A percentile compares a stretch with the other conserved stretches of the same genome.
phyloP scores from a whole-genome alignment of 2,888 invertebrate species.

The Macroteleia sp. region DNA sequence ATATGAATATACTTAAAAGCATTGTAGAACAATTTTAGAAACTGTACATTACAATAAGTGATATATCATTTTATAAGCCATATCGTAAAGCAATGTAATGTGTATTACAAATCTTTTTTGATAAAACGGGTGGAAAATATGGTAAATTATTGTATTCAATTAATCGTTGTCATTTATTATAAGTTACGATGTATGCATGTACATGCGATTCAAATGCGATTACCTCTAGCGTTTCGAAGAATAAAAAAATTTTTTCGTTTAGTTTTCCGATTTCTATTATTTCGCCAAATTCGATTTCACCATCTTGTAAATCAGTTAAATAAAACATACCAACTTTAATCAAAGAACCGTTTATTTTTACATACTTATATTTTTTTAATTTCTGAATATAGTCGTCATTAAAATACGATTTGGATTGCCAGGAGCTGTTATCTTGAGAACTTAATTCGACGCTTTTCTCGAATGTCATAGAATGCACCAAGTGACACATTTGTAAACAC shows the following conservation, averaged over 20 bases:
- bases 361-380: not conserved
- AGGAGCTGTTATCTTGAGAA: not conserved
- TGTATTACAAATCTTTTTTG: too few species aligned
- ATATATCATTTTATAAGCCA: too few species aligned
- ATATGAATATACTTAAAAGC: too few species aligned
- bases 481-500: not conserved
- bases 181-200: not conserved
- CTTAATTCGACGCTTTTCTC: not conserved
- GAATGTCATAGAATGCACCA: not conserved
- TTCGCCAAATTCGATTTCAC: not conserved
- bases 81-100: too few species aligned
- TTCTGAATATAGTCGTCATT: not conserved
- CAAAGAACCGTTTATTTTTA: not conserved
- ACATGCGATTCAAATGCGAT: constrained; percentile 1
- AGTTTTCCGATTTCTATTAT: not conserved
- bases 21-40: too few species aligned
- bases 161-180: too few species aligned
- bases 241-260: not conserved
- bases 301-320: not conserved
- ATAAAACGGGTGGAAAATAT: too few species aligned
- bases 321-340: not conserved
- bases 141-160: too few species aligned
- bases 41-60: too few species aligned
- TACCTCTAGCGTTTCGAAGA: not conserved
- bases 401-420: not conserved